Evolutionary conservation across 2,113 vertebrate species (phyloP).

Genomic region (Grantiella picta): DNA sequence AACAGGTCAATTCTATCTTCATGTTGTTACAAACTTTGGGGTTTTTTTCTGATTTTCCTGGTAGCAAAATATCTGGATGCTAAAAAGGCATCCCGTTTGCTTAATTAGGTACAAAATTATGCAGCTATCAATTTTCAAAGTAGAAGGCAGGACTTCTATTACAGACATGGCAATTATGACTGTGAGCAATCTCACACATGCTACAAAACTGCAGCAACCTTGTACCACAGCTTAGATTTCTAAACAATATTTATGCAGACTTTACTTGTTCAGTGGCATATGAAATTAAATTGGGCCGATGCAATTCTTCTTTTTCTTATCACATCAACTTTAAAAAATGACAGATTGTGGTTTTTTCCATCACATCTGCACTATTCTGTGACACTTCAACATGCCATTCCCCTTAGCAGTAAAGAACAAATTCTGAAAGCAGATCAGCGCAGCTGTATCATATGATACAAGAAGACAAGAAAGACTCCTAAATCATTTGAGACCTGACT

Average conservation of each 20-base stretch:
- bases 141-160: background rate
- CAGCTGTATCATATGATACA: background rate
- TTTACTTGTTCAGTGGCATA: background rate
- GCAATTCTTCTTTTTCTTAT: background rate
- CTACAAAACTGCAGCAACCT: background rate
- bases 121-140: background rate
- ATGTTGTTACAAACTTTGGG: background rate
- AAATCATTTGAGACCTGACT: background rate
- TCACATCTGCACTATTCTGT: background rate
- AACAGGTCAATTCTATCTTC: background rate
- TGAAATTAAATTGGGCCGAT: background rate
- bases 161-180: background rate
- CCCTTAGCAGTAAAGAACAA: background rate
- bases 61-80: background rate
- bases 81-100: background rate
- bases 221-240: background rate
- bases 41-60: background rate
- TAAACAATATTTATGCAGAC: background rate
- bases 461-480: background rate
- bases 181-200: background rate
- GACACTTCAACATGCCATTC: background rate
- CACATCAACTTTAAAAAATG: background rate
- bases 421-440: background rate
- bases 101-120: background rate
- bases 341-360: background rate